Evolutionary conservation across 2,888 invertebrate genomes (phyloP).

Genomic region (Parasteatoda lunata): DNA sequence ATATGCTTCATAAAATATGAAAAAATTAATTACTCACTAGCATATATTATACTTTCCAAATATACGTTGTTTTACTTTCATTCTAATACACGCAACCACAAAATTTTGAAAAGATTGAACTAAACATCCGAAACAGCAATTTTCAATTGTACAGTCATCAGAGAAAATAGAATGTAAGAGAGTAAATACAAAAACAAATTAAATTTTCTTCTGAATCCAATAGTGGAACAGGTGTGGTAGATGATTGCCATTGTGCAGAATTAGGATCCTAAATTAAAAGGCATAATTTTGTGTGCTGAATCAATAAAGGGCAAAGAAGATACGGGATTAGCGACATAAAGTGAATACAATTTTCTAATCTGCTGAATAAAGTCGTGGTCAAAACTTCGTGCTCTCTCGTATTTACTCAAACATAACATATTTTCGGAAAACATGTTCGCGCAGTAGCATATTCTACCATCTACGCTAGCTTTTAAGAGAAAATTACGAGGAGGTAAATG

Average conservation of each 20-base stretch:
- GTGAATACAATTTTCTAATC: constrained; percentile 53
- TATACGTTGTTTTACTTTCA: too few relatives aligned
- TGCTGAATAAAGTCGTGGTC: constrained; percentile 41
- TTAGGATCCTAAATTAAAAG: constrained; percentile 34
- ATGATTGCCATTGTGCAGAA: constrained; percentile 2
- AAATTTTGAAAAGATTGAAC: neutral
- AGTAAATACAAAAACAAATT: neutral
- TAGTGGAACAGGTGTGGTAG: neutral
- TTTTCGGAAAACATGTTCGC: constrained; percentile 4
- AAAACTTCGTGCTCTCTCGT: constrained; percentile 18
- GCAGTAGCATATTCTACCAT: neutral
- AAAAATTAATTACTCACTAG: too few relatives aligned
- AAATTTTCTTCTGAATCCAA: neutral
- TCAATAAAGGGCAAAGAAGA: constrained; percentile 9
- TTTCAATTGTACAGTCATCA: neutral
- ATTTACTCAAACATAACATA: constrained; percentile 30
- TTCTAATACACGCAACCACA: neutral
- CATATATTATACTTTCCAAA: too few relatives aligned
- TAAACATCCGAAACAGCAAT: neutral
- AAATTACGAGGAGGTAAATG: neutral
- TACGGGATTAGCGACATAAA: constrained; percentile 31
- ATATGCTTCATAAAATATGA: too few relatives aligned
- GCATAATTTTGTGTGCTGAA: constrained; percentile 18
- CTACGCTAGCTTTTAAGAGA: neutral
- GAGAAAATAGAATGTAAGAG: neutral